These are phyloP conservation scores for Crioceris asparagi DNA, from an alignment of 2,888 invertebrate species.

Conservation along the genomic window DNA sequence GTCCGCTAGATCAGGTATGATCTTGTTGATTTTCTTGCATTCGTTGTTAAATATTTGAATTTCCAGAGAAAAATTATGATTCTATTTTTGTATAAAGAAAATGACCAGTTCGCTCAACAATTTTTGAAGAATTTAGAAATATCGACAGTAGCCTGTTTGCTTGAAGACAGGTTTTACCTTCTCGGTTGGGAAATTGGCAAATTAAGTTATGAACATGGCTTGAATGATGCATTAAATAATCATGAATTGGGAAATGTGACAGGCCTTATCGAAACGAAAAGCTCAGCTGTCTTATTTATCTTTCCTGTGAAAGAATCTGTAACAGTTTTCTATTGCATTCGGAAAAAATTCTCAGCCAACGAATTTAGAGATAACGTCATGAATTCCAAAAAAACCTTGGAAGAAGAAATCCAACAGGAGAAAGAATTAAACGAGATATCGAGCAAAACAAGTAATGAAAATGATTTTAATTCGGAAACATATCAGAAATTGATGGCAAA, in stretches of 20 bases:
- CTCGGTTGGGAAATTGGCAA: slow-evolving; percentile 29
- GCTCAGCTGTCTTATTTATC: slow-evolving; percentile 19
- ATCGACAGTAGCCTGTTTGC: slow-evolving; percentile 18
- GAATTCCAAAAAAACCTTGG: not conserved
- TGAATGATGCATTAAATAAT: slow-evolving; percentile 17
- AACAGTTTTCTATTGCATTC: slow-evolving; percentile 4
- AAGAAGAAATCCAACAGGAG: slow-evolving; percentile 1
- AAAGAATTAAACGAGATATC: not conserved
- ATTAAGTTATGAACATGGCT: slow-evolving; percentile 20
- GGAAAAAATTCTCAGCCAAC: not conserved
- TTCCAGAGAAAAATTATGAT: slow-evolving; percentile 24
- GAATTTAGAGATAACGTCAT: not conserved
- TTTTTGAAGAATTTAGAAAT: slow-evolving; percentile 22
- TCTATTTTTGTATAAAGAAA: slow-evolving; percentile 27
- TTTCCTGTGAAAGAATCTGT: slow-evolving; percentile 16
- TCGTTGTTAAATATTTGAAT: too few species aligned
- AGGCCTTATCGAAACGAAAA: slow-evolving; percentile 7
- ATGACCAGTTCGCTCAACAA: slow-evolving; percentile 22
- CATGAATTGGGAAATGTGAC: slow-evolving; percentile 17
- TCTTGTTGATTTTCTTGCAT: too few species aligned
- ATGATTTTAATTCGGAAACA: not conserved
- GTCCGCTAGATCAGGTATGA: not conserved
- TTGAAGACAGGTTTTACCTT: slow-evolving; percentile 22
- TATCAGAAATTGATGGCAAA: slow-evolving; percentile 40
- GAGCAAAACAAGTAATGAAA: not conserved